Conservation (phyloP, 2,888 invertebrate genomes). For the Drosophila neotestacea region DNA sequence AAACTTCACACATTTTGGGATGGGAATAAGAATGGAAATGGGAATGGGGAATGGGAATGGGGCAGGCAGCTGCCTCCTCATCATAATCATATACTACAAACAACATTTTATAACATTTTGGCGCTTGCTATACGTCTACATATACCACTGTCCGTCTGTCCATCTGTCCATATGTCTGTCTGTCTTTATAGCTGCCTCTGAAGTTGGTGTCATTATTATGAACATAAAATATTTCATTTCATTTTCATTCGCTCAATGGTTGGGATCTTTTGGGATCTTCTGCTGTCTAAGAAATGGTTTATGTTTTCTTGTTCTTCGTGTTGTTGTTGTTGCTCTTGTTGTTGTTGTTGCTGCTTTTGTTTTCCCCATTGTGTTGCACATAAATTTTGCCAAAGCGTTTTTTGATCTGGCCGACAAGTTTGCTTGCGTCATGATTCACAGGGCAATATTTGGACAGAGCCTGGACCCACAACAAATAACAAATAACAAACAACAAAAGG, state of each 20-base stretch:
- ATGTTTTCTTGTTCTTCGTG: conserved; percentile 39
- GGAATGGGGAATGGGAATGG: conserved; percentile 3
- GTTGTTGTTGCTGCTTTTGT: conserved; percentile 33
- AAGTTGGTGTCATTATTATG: conserved; percentile 80
- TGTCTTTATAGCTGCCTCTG: conserved; percentile 43
- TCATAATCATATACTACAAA: conserved; percentile 54
- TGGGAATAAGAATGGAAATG: conserved; percentile 9
- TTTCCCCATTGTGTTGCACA: conserved; percentile 41
- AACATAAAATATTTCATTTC: conserved; percentile 79
- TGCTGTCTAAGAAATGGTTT: conserved; percentile 39
- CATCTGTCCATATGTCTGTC: conserved; percentile 11
- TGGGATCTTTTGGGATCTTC: conserved; percentile 29
- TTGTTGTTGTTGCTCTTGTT: conserved; percentile 28
- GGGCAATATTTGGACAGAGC: conserved; percentile 55
- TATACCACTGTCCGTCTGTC: conserved; percentile 7
- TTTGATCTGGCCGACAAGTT: conserved; percentile 61
- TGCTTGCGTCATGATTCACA: conserved; percentile 49
- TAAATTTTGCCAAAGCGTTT: conserved; percentile 43
- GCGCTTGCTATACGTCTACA: conserved; percentile 51
- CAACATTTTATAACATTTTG: conserved; percentile 65
- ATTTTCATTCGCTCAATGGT: conserved; percentile 54
- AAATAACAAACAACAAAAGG: conserved; percentile 26
- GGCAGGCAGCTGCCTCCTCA: conserved; percentile 36
- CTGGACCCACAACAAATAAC: conserved; percentile 31
- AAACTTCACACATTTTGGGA: conserved; percentile 70